These are phyloP conservation scores for Bombus fervidus DNA, from an alignment of 1,140 invertebrate genomes.

Conservation along the genomic window DNA sequence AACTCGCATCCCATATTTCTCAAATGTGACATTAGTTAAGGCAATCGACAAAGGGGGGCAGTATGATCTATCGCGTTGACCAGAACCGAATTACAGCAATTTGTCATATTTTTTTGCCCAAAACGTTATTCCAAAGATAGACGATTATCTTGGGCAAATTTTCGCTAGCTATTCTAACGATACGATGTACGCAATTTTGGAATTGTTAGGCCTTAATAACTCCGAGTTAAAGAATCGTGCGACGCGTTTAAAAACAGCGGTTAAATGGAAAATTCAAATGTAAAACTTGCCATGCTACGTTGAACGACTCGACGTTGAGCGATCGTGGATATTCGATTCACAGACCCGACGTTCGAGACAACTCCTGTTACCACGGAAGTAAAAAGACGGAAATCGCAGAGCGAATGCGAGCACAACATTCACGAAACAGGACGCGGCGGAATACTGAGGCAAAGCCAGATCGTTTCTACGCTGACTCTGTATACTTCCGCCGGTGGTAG, in stretches of 20 bases:
- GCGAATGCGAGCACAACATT: not conserved
- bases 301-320: not conserved
- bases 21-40: not conserved
- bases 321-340: not conserved
- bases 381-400: not conserved
- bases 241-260: not conserved
- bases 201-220: too few relatives aligned
- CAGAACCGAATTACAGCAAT: too few relatives aligned
- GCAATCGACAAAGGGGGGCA: not conserved
- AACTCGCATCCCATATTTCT: not conserved
- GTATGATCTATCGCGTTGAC: not conserved
- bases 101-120: too few relatives aligned
- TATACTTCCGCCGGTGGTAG: not conserved
- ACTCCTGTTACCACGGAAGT: not conserved
- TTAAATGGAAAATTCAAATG: not conserved
- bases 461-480: slow-evolving; percentile 38
- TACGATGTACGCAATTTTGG: not conserved
- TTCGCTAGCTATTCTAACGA: too few relatives aligned
- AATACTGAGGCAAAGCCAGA: slow-evolving; percentile 57
- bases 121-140: not conserved
- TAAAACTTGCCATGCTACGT: slow-evolving; percentile 27
- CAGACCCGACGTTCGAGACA: not conserved
- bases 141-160: too few relatives aligned
- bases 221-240: not conserved
- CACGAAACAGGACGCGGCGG: slow-evolving; percentile 55